Evolutionary conservation across 2,888 invertebrate genomes (phyloP), one percentile per base, ranked within the genome.

Genomic region (Andrena bicolor): DNA sequence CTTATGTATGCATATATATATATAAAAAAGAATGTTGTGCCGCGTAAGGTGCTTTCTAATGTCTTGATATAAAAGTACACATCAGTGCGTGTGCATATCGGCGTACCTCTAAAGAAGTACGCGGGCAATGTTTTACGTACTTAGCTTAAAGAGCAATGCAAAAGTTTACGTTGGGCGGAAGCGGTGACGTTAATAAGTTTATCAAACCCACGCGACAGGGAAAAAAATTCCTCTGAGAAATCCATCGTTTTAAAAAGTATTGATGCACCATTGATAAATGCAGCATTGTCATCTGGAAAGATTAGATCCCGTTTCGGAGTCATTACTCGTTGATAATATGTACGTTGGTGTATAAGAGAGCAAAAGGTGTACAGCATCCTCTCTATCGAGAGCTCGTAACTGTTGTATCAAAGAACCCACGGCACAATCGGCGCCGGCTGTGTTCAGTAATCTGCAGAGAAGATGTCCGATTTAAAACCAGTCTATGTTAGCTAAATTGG

Each of bases 281-380:
- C 91, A 92, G 81, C 92, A 91, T 82, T 91, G 93, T 94, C 94
- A 94, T 93, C 93, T 94, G 53, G 94, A 94, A 86, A 94, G 92
- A 90, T 93, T 93, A 28, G 94, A 94, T 80, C 93, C 93, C 65
- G 93, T 93, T 85, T 94, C 94, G 26, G 93, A 93, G 28, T 93
- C 93, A 23, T 90, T 80, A 56, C 90, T 82, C 88, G 89, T 90
- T 58, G 92, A 91, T 56, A 93, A 80, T 72, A 93, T 87, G 76
- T 92, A 93, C 75, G 90, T 91, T 26, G 94, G 91, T 68, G 93
- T 93, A 72, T 92, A 91, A 20, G 93, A 91, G 2, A 94, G 85
- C 82, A 94, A 90, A 65, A 94, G 90, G 74, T 91, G 90, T 53
- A 91, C 93, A 72, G 93, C 93, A 61, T 94, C 94, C 66, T 93